phyloP scores from a whole-genome alignment of 2,113 vertebrate genomes.

The Python bivittatus region DNA sequence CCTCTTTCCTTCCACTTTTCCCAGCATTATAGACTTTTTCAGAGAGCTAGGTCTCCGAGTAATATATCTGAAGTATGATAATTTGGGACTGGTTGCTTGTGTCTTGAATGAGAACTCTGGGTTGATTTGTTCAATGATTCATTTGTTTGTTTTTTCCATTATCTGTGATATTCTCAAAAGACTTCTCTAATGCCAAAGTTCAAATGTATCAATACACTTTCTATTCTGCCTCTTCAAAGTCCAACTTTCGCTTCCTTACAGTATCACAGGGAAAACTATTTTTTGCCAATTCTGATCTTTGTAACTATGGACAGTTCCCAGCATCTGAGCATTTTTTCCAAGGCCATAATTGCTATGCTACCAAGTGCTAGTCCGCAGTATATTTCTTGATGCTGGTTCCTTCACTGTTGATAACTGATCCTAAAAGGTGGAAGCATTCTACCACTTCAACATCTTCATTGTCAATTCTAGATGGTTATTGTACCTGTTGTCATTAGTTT shows the following conservation, averaged over 20 bases:
- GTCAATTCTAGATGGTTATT: neutral
- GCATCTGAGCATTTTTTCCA: neutral
- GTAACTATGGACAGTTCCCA: neutral
- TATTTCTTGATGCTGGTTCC: neutral
- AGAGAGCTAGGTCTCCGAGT: neutral
- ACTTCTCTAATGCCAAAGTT: neutral
- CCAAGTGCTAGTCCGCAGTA: neutral
- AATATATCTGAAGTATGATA: neutral
- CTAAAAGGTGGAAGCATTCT: neutral
- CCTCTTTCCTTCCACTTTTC: neutral
- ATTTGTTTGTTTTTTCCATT: neutral
- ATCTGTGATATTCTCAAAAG: neutral
- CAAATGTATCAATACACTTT: neutral
- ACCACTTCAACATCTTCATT: neutral
- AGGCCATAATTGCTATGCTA: neutral
- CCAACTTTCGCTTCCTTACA: neutral
- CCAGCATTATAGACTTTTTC: neutral
- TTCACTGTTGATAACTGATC: neutral
- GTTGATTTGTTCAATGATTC: neutral
- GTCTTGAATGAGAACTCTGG: neutral
- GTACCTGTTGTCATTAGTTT: neutral
- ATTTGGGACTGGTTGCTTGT: neutral
- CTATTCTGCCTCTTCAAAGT: neutral
- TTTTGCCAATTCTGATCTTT: neutral
- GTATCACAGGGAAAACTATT: neutral